These are phyloP conservation scores for Anastatus disparis DNA, from an alignment of 1,140 invertebrate genomes.

Conservation along the genomic window DNA sequence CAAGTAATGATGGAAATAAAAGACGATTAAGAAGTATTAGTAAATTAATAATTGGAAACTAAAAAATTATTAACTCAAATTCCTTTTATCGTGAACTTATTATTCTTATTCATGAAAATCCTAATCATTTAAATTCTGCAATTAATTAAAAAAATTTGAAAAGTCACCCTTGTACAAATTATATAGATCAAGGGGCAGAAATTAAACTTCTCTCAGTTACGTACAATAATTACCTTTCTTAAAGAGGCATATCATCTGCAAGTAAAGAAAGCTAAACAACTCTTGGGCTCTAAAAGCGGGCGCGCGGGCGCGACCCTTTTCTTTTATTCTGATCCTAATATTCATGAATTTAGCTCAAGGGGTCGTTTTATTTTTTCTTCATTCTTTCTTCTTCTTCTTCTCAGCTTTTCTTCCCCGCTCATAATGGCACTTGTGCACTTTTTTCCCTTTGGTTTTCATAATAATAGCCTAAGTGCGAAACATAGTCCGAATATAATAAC, in stretches of 20 bases:
- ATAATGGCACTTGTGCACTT: constrained; percentile 24
- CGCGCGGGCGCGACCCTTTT: neutral
- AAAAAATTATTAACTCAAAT: too few relatives aligned
- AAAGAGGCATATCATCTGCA: neutral
- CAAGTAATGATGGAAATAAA: too few relatives aligned
- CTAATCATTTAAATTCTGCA: constrained; percentile 7
- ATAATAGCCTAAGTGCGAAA: neutral
- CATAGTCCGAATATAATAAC: neutral
- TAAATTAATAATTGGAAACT: too few relatives aligned
- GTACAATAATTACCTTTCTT: neutral
- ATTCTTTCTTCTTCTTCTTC: neutral
- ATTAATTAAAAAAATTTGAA: constrained; percentile 7
- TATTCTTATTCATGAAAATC: neutral
- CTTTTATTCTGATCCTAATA: constrained; percentile 17
- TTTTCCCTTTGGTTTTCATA: constrained; percentile 11
- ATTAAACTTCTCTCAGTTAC: too few relatives aligned
- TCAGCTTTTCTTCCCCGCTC: too few relatives aligned
- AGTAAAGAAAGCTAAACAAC: neutral
- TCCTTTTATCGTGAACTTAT: neutral
- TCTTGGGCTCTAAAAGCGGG: too few relatives aligned
- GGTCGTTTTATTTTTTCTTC: neutral
- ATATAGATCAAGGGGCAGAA: too few relatives aligned
- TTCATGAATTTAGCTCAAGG: constrained; percentile 17
- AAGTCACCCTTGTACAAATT: neutral
- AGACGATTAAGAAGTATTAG: too few relatives aligned